These are phyloP conservation scores for Sycobia sp. DNA, from an alignment of 1,140 invertebrate genomes.

Conservation along the genomic window DNA sequence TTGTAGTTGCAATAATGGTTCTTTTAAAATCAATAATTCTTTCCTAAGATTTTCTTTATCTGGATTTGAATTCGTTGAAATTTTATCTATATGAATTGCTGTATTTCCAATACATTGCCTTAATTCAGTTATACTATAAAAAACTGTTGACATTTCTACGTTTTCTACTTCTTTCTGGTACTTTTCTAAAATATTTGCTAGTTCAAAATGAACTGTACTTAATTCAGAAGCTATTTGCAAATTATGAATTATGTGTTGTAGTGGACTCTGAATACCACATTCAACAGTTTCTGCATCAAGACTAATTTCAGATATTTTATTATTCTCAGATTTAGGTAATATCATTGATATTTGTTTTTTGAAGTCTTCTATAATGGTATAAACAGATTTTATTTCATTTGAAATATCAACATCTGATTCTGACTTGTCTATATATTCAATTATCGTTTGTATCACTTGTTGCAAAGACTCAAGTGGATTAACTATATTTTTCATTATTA, in stretches of 20 bases:
- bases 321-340: no score
- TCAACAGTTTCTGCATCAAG: constrained; percentile 23
- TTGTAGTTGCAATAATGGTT: constrained; percentile 46
- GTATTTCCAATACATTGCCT: constrained; percentile 42
- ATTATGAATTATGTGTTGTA: constrained; percentile 32
- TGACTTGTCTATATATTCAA: constrained; percentile 32
- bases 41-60: constrained; percentile 39
- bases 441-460: constrained; percentile 38
- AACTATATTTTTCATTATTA: constrained; percentile 40
- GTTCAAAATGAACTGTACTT: constrained; percentile 44
- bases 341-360: constrained; percentile 41
- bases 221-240: constrained; percentile 43
- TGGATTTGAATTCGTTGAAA: constrained; percentile 34
- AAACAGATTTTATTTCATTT: constrained; percentile 37
- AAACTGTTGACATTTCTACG: constrained; percentile 32
- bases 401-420: constrained; percentile 29
- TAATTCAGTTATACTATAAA: constrained; percentile 44
- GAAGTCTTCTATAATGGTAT: constrained; percentile 45
- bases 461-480: constrained; percentile 44
- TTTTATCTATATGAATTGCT: constrained; percentile 38
- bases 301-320: no score
- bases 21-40: constrained; percentile 45
- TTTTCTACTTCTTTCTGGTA: constrained; percentile 23
- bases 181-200: constrained; percentile 45
- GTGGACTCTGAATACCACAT: constrained; percentile 10